Conservation (phyloP, 1,140 invertebrate genomes). For the Meloidogyne exigua region DNA sequence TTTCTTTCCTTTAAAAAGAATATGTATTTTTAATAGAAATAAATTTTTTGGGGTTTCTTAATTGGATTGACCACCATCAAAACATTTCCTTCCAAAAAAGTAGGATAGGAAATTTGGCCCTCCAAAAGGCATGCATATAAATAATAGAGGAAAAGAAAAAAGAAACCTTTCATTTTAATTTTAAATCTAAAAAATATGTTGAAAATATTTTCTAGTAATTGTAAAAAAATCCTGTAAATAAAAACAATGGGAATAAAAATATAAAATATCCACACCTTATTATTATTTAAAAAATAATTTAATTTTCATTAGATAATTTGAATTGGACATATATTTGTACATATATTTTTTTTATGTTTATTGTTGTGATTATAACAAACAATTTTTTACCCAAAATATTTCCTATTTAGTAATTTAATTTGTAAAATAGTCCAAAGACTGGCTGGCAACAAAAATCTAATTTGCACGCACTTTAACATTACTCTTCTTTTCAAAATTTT, state of each 20-base stretch:
- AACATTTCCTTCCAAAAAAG: neutral
- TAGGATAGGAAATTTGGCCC: neutral
- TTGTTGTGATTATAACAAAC: neutral
- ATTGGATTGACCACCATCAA: constrained; percentile 7
- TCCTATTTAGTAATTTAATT: neutral
- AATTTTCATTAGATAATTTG: no score
- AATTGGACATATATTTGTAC: no score
- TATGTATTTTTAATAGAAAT: no score
- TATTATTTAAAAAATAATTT: no score
- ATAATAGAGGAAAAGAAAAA: neutral
- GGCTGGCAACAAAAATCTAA: neutral
- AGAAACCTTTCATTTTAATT: neutral
- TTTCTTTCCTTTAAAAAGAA: neutral
- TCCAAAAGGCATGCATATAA: neutral
- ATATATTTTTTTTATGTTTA: no score
- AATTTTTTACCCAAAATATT: neutral
- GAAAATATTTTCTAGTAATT: no score
- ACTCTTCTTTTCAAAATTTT: neutral
- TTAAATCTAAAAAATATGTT: neutral
- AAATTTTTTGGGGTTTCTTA: neutral
- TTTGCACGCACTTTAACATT: neutral
- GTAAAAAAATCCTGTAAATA: no score
- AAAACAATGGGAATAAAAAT: no score
- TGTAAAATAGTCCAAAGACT: constrained; percentile 1
- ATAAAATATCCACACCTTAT: no score